Evolutionary conservation across 2,113 vertebrate species (phyloP).

Genomic region (Megatriorchis doriae): DNA sequence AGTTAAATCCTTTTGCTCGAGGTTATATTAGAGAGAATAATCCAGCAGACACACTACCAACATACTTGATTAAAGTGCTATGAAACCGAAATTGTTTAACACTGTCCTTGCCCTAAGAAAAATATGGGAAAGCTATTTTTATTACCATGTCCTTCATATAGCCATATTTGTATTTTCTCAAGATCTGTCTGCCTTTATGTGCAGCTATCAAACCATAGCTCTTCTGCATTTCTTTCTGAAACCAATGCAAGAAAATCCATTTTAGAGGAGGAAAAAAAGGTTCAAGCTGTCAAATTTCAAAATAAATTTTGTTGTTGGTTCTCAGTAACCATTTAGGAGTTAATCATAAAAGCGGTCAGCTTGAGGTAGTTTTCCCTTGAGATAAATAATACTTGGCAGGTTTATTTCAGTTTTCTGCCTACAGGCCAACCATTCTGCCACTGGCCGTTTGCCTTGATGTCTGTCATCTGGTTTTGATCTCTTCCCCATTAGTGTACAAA

Average conservation of each 20-base stretch:
- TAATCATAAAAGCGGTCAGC: background rate
- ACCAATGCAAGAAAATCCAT: background rate
- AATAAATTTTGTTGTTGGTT: background rate
- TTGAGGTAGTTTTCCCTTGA: background rate
- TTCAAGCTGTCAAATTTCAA: background rate
- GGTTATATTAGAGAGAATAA: background rate
- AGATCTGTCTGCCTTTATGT: background rate
- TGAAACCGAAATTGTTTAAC: background rate
- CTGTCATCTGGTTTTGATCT: slow-evolving; percentile 67
- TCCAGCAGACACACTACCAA: background rate
- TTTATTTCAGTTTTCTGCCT: slow-evolving; percentile 36
- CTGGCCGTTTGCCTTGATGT: slow-evolving; percentile 28
- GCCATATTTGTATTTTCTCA: background rate
- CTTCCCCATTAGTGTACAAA: slow-evolving; percentile 36
- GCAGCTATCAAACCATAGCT: background rate
- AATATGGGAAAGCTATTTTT: background rate
- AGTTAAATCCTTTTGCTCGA: background rate
- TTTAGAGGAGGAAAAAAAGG: background rate
- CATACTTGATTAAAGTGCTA: background rate
- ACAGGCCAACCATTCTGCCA: background rate
- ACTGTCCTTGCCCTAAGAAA: background rate
- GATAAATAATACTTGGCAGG: background rate
- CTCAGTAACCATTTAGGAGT: slow-evolving; percentile 7
- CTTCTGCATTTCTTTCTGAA: background rate
- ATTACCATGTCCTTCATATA: background rate